These are phyloP conservation scores for Troides aeacus DNA, from an alignment of 2,888 invertebrate species.

Conservation along the genomic window DNA sequence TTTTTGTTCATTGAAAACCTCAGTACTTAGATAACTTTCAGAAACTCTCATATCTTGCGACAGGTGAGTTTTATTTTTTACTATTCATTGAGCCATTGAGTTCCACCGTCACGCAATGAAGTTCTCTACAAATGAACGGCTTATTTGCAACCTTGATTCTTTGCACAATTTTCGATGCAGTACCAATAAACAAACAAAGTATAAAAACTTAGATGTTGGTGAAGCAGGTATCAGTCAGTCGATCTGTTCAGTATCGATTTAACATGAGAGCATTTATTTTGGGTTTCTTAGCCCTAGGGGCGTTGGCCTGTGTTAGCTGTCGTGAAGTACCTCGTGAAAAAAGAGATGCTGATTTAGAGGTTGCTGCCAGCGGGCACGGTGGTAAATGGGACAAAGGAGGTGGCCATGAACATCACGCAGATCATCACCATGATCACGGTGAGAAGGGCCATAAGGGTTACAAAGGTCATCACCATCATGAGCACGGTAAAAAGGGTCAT, in stretches of 20 bases:
- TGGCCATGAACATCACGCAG: slow-evolving; percentile 82
- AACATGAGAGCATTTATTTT: slow-evolving; percentile 65
- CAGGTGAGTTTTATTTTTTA: slow-evolving; percentile 22
- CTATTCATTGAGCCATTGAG: slow-evolving; percentile 54
- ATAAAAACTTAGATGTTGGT: slow-evolving; percentile 64
- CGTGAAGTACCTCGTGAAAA: slow-evolving; percentile 74
- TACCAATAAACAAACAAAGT: slow-evolving; percentile 59
- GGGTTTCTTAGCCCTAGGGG: slow-evolving; percentile 69
- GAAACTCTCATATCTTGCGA: slow-evolving; percentile 20
- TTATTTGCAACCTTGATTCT: slow-evolving; percentile 69
- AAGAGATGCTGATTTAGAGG: slow-evolving; percentile 76
- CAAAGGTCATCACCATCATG: slow-evolving; percentile 81
- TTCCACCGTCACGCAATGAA: slow-evolving; percentile 59
- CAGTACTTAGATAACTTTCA: not conserved
- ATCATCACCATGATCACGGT: slow-evolving; percentile 83
- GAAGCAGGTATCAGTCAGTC: slow-evolving; percentile 62
- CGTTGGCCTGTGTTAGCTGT: slow-evolving; percentile 76
- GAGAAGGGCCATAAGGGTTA: slow-evolving; percentile 89
- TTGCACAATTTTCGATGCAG: slow-evolving; percentile 73
- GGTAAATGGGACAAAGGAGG: slow-evolving; percentile 81
- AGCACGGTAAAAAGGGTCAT: slow-evolving; percentile 86
- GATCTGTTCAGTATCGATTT: slow-evolving; percentile 52
- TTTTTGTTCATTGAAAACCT: not conserved
- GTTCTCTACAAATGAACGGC: slow-evolving; percentile 48
- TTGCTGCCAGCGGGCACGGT: slow-evolving; percentile 72